Evolutionary conservation across 2,888 invertebrate genomes (phyloP).

Genomic region (Dryocosmus kuriphilus): DNA sequence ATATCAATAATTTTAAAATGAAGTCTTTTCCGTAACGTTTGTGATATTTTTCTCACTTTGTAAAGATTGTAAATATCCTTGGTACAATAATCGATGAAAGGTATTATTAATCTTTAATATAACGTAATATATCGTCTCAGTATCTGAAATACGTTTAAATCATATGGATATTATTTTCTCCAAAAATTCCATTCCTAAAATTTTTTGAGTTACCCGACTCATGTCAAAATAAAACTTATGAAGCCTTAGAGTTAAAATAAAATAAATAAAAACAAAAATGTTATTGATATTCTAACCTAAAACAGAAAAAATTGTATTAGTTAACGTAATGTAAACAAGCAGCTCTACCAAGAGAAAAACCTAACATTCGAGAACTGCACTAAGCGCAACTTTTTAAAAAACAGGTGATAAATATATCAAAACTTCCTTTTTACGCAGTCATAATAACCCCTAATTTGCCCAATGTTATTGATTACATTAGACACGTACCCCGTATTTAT

Average conservation of each 20-base stretch:
- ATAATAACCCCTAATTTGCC: not conserved
- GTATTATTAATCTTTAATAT: no score
- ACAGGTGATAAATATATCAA: not conserved
- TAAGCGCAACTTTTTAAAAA: not conserved
- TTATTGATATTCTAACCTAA: not conserved
- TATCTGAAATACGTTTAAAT: no score
- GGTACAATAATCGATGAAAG: no score
- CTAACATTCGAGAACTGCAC: not conserved
- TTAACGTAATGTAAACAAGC: not conserved
- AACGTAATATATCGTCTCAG: no score
- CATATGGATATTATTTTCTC: no score
- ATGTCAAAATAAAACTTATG: no score
- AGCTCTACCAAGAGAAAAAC: not conserved
- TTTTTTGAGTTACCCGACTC: not conserved
- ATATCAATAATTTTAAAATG: no score
- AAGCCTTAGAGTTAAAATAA: not conserved
- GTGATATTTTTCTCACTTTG: no score
- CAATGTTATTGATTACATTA: not conserved
- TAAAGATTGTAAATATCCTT: no score
- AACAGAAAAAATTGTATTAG: not conserved
- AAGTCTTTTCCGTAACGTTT: no score
- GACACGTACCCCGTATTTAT: not conserved
- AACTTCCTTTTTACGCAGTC: not conserved
- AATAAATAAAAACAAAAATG: slow-evolving; percentile 44
- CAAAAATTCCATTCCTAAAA: not conserved